Conservation (phyloP, 2,888 invertebrate genomes). For the Pandemis corylana region DNA sequence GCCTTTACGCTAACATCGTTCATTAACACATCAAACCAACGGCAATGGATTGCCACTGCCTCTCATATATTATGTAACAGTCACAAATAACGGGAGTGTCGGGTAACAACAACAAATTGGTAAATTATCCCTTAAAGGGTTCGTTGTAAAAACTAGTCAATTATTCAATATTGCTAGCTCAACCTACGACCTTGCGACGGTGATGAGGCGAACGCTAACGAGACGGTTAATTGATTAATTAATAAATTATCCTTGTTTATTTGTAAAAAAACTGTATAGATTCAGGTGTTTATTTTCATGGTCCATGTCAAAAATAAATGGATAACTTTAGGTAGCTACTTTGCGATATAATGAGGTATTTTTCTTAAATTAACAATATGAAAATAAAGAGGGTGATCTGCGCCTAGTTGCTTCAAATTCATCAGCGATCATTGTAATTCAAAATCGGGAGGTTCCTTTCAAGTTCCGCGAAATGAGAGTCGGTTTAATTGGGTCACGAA, state of each 20-base stretch:
- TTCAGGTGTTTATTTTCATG: no score
- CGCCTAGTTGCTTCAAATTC: constrained; percentile 30
- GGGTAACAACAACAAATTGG: constrained; percentile 25
- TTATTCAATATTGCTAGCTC: constrained; percentile 26
- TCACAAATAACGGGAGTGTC: constrained; percentile 18
- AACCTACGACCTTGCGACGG: constrained; percentile 7
- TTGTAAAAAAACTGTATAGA: no score
- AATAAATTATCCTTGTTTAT: constrained; percentile 16
- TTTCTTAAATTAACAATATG: constrained; percentile 3
- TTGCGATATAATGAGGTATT: neutral
- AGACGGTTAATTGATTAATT: neutral
- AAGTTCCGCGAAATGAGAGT: constrained; percentile 38
- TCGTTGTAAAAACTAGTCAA: constrained; percentile 30
- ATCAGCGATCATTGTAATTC: constrained; percentile 40
- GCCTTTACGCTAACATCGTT: constrained; percentile 49
- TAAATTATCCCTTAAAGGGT: constrained; percentile 27
- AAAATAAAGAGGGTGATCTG: constrained; percentile 12
- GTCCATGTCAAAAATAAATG: no score
- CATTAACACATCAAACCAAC: constrained; percentile 60
- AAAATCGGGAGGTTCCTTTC: constrained; percentile 37
- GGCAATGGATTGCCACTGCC: constrained; percentile 29
- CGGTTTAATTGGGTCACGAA: constrained; percentile 76
- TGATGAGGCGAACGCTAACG: neutral
- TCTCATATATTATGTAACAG: constrained; percentile 35
- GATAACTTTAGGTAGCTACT: no score